These are phyloP conservation scores for Mesochorus sp. DNA, from an alignment of 2,888 invertebrate genomes.

Conservation along the genomic window DNA sequence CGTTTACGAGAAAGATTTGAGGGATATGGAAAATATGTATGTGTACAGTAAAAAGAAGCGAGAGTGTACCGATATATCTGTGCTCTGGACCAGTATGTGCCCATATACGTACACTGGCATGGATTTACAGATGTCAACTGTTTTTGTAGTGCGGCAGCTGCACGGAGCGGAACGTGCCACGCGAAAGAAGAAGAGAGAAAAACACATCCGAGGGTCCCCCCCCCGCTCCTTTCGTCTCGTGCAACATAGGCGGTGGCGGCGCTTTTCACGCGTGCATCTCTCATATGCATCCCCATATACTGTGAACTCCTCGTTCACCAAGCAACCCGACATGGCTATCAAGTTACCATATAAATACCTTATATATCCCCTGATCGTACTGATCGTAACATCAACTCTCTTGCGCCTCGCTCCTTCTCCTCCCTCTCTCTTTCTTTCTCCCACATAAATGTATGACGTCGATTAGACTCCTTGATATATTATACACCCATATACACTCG, in stretches of 20 bases:
- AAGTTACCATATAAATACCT: slow-evolving; percentile 75
- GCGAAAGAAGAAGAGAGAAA: slow-evolving; percentile 32
- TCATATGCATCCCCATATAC: slow-evolving; percentile 38
- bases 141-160: slow-evolving; percentile 76
- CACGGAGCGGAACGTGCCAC: slow-evolving; percentile 70
- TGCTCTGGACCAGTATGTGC: slow-evolving; percentile 33
- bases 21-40: slow-evolving; percentile 53
- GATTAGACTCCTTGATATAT: slow-evolving; percentile 64
- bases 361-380: slow-evolving; percentile 67
- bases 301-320: slow-evolving; percentile 20
- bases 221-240: slow-evolving; percentile 27
- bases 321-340: slow-evolving; percentile 67
- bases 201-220: slow-evolving; percentile 34
- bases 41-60: slow-evolving; percentile 39
- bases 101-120: slow-evolving; percentile 47
- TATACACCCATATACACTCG: slow-evolving; percentile 56
- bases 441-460: slow-evolving; percentile 30
- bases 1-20: slow-evolving; percentile 57
- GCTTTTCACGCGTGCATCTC: slow-evolving; percentile 64
- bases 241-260: slow-evolving; percentile 46
- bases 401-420: not conserved
- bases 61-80: slow-evolving; percentile 9
- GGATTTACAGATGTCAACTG: slow-evolving; percentile 79
- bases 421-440: slow-evolving; percentile 5
- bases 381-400: slow-evolving; percentile 64